These are phyloP conservation scores for Chlorodrepanis virens DNA, from an alignment of 2,113 vertebrate genomes.

Conservation along the genomic window DNA sequence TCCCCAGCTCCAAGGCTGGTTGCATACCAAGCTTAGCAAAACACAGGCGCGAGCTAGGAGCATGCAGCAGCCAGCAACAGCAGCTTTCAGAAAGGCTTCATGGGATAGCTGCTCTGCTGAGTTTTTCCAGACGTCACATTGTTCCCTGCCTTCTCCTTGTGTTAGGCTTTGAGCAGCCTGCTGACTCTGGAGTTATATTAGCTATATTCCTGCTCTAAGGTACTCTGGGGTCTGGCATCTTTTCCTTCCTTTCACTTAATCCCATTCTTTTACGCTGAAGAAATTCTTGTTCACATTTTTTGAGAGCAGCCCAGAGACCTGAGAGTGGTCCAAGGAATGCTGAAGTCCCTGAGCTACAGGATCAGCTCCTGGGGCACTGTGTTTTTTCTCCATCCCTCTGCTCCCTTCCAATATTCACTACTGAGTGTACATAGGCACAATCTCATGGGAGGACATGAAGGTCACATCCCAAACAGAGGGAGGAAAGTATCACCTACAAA, in stretches of 20 bases:
- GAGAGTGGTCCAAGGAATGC: not conserved
- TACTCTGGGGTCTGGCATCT: not conserved
- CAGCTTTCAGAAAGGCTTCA: not conserved
- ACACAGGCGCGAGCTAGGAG: rapidly evolving
- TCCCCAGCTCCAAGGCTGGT: not conserved
- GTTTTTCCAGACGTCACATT: not conserved
- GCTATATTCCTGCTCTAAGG: not conserved
- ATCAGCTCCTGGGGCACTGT: not conserved
- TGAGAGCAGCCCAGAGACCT: not conserved
- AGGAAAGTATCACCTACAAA: not conserved
- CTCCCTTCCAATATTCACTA: not conserved
- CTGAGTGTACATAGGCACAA: rapidly evolving
- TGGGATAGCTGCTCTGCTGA: rapidly evolving
- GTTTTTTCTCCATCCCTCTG: not conserved
- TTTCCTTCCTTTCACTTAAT: not conserved
- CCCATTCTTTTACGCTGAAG: not conserved
- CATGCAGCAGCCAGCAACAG: rapidly evolving
- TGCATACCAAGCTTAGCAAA: not conserved
- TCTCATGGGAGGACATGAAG: not conserved
- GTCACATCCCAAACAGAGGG: not conserved
- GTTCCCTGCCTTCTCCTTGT: not conserved
- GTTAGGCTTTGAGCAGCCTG: not conserved
- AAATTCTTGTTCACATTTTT: not conserved
- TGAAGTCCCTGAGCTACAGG: rapidly evolving
- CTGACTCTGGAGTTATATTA: rapidly evolving